Evolutionary conservation across 2,797 vertebrate species (phyloP).

Genomic region (Typhlichthys eigenmanni): DNA sequence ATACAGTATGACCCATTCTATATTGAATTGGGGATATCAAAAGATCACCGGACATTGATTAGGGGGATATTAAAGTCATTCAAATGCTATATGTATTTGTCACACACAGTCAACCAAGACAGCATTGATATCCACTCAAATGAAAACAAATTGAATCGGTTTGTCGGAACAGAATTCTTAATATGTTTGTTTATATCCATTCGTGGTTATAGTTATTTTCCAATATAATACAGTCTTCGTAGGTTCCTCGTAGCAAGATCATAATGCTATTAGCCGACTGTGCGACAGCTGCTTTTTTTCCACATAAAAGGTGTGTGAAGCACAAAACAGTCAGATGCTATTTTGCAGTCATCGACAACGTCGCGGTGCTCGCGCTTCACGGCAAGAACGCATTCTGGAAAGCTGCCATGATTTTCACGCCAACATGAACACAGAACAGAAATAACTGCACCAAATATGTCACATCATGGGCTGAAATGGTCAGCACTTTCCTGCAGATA

Average conservation of each 20-base stretch:
- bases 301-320: constrained; percentile 14
- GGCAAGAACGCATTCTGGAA: constrained; percentile 26
- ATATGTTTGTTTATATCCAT: constrained; percentile 12
- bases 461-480: constrained; percentile 66
- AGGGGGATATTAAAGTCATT: constrained; percentile 97
- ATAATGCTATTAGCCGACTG: constrained; percentile 1
- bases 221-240: constrained; percentile 32
- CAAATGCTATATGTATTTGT: constrained; percentile 95
- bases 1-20: constrained; percentile 82
- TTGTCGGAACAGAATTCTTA: constrained; percentile 48
- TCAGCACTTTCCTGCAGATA: constrained; percentile 74
- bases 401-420: constrained; percentile 56
- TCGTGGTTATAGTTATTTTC: constrained; percentile 24
- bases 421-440: constrained; percentile 45
- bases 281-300: constrained; percentile 35
- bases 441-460: constrained; percentile 76
- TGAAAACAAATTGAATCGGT: constrained; percentile 55
- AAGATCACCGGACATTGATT: constrained; percentile 99
- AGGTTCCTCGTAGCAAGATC: constrained; percentile 35
- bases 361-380: constrained; percentile 58
- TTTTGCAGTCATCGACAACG: constrained; percentile 42
- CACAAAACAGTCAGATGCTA: constrained; percentile 26
- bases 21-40: constrained; percentile 94
- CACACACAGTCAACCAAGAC: constrained; percentile 87
- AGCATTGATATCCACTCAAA: constrained; percentile 73